Conservation (phyloP, 2,797 vertebrate species). For the Dryobates pubescens region DNA sequence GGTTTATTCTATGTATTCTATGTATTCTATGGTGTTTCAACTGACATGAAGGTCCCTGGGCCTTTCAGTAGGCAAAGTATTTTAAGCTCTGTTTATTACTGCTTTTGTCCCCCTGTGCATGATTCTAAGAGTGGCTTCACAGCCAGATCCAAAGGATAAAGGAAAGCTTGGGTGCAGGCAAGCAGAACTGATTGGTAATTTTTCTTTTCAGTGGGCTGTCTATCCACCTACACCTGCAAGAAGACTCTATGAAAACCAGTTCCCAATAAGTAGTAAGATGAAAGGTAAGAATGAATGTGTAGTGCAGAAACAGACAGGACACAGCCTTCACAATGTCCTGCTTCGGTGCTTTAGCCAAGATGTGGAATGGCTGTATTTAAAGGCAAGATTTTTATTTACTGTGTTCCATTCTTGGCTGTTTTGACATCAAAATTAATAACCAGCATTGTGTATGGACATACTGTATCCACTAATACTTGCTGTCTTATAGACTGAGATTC, state of each 20-base stretch:
- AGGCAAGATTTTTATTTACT: background rate
- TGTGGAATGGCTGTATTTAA: background rate
- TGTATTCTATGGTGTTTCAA: background rate
- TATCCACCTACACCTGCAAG: background rate
- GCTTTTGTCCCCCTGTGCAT: background rate
- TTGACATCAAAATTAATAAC: background rate
- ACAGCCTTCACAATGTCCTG: background rate
- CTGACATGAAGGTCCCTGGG: background rate
- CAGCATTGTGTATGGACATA: background rate
- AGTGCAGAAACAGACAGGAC: background rate
- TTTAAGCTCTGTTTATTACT: background rate
- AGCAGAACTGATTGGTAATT: background rate
- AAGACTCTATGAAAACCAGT: background rate
- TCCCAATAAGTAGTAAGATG: fast-evolving
- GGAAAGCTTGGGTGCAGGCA: background rate
- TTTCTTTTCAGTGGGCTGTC: background rate
- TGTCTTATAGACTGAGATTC: background rate
- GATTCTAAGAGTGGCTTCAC: background rate
- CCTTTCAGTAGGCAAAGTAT: background rate
- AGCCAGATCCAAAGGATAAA: background rate
- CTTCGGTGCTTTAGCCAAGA: background rate
- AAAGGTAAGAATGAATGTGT: background rate
- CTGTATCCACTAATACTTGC: background rate
- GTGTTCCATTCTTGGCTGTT: background rate
- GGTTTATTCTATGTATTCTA: too few species aligned